phyloP scores from a whole-genome alignment of 2,888 invertebrate genomes.

The Parthenolecanium corni region DNA sequence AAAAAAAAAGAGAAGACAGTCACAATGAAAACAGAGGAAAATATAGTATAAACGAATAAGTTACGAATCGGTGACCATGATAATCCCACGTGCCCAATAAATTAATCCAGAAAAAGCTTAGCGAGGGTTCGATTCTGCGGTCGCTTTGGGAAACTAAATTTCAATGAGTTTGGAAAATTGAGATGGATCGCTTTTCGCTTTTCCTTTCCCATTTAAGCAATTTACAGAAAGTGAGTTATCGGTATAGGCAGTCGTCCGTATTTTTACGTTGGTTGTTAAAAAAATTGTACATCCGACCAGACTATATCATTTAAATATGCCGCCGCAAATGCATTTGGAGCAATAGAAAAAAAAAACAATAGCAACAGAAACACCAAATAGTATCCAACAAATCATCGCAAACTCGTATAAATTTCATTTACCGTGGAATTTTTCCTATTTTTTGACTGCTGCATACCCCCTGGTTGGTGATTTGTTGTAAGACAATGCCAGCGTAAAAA shows the following conservation, averaged over 20 bases:
- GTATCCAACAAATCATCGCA: neutral
- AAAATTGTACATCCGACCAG: neutral
- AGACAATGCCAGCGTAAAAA: no score
- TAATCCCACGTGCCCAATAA: constrained; percentile 27
- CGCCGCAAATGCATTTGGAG: neutral
- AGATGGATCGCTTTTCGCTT: constrained; percentile 28
- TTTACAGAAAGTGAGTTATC: constrained; percentile 27
- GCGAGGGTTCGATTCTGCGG: constrained; percentile 27
- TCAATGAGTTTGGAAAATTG: constrained; percentile 28
- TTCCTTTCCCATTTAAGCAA: constrained; percentile 26
- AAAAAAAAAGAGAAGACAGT: no score
- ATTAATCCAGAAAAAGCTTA: constrained; percentile 27
- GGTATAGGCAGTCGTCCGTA: constrained; percentile 14
- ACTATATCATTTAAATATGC: neutral
- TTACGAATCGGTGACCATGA: constrained; percentile 28
- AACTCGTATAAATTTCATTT: constrained; percentile 20
- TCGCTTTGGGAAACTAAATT: constrained; percentile 29
- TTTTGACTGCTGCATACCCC: neutral
- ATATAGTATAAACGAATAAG: no score
- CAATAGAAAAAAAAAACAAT: no score
- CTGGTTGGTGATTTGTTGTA: neutral
- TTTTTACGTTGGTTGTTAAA: neutral
- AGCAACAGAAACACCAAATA: neutral
- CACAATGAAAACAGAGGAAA: no score
- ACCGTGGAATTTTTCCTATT: neutral